Evolutionary conservation across 1,140 invertebrate species (phyloP), one percentile per base, ranked within the genome.

Genomic region (Tribolium madens): DNA sequence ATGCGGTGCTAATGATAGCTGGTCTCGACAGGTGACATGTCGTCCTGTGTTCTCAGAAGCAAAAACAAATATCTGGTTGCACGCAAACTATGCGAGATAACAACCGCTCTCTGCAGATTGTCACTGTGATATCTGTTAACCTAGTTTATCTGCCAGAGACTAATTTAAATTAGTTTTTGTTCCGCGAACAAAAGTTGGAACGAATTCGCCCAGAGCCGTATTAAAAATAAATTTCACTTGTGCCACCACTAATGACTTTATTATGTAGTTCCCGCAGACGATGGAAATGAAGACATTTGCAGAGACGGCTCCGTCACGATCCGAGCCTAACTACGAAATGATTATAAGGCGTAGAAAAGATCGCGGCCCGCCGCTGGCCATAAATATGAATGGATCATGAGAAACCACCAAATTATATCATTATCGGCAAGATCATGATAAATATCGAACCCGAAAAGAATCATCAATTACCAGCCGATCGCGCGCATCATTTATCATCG

Each of bases 251-350:
- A 77, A 77, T 77, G 76, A 77, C 76, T 77, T 77, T 77, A 77
- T 77, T 77, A 77, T 77, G 47, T 73, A 72, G 70, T 77, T 73
- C 48, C n/a, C 31, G n/a, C 12, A 53, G 48, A 73, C 60, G 50
- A 77, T 64, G 52, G 73, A 77, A 52, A 77, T 77, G 70, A 77
- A 77, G 76, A 73, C 76, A 69, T 77, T 77, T 18, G 75, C 60
- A 26, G 21, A 26, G 21, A 26, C 21, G 21, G 21, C 21, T 26
- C 36, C 50, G 76, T 77, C 76, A 77, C 76, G 76, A 77, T 72
- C 60, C 26, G 53, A 31, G 76, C 42, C 1, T 73, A 73, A 73
- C 71, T 73, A 57, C 71, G 36, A 48, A 47, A 64, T 75, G 73
- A 75, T 75, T 75, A 75, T n/a, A 68, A 75, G 73, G 73, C 73